Conservation (phyloP, 1,140 invertebrate species). For the Drosophila paulistorum region DNA sequence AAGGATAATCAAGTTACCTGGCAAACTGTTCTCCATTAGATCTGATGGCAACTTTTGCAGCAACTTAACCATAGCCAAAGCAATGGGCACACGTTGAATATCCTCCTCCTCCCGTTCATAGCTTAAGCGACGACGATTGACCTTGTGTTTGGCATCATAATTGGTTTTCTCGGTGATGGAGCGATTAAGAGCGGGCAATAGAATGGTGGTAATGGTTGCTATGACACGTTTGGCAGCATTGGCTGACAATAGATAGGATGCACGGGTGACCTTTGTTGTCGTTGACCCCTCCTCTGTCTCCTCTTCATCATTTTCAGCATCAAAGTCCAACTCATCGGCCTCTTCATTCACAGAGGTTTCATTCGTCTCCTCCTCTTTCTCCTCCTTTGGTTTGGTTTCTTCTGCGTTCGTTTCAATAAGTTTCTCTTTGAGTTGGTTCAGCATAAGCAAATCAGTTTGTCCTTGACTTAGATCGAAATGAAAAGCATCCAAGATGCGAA, state of each 20-base stretch:
- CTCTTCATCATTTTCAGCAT: constrained; percentile 56
- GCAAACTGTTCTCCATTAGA: constrained; percentile 90
- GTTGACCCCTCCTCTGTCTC: constrained; percentile 63
- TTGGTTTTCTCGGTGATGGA: constrained; percentile 89
- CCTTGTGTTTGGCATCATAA: constrained; percentile 91
- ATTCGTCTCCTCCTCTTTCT: constrained; percentile 68
- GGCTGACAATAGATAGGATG: constrained; percentile 84
- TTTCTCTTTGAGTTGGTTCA: constrained; percentile 42
- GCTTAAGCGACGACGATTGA: constrained; percentile 88
- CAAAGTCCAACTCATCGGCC: constrained; percentile 35
- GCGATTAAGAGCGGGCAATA: constrained; percentile 84
- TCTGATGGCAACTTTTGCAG: constrained; percentile 92
- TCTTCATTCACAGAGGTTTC: constrained; percentile 48
- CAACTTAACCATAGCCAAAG: constrained; percentile 95
- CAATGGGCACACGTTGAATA: constrained; percentile 94
- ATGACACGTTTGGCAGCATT: constrained; percentile 90
- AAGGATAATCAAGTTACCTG: constrained; percentile 83
- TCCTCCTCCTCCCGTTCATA: constrained; percentile 92
- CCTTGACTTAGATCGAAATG: constrained; percentile 94
- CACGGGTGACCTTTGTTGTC: neutral
- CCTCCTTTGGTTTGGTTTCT: constrained; percentile 29
- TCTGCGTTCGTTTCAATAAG: constrained; percentile 33
- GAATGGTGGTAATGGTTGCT: constrained; percentile 85
- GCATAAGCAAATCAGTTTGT: constrained; percentile 73
- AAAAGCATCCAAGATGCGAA: constrained; percentile 94